phyloP scores from a whole-genome alignment of 2,113 vertebrate species.

The Bagarius yarrelli region DNA sequence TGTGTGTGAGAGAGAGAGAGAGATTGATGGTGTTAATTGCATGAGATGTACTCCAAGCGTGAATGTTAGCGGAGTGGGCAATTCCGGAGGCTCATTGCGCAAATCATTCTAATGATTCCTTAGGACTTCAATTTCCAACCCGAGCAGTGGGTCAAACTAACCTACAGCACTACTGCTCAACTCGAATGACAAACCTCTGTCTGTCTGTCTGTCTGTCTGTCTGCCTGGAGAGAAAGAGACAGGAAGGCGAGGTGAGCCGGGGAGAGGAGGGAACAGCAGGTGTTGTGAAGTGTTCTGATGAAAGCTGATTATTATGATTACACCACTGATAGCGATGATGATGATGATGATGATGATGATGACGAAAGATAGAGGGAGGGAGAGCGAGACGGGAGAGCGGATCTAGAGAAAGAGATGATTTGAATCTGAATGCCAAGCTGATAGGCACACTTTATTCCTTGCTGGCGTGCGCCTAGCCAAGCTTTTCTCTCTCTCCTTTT shows the following conservation, averaged over 20 bases:
- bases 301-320: slow-evolving; percentile 57
- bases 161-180: slow-evolving; percentile 54
- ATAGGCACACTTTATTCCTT: slow-evolving; percentile 35
- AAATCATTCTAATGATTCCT: slow-evolving; percentile 71
- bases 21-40: slow-evolving; percentile 27
- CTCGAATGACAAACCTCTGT: background rate
- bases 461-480: slow-evolving; percentile 18
- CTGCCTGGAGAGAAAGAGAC: slow-evolving; percentile 10
- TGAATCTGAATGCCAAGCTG: slow-evolving; percentile 48
- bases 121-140: slow-evolving; percentile 54
- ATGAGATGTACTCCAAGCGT: slow-evolving; percentile 27
- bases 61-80: slow-evolving; percentile 26
- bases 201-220: background rate
- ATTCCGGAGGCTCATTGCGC: slow-evolving; percentile 55
- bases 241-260: slow-evolving; percentile 30
- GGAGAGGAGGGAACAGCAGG: slow-evolving; percentile 49
- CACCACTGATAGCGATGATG: slow-evolving; percentile 53
- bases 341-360: slow-evolving; percentile 57
- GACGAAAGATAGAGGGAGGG: slow-evolving; percentile 41
- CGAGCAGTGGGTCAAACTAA: slow-evolving; percentile 67
- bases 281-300: slow-evolving; percentile 46
- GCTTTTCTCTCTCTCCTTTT: slow-evolving; percentile 3
- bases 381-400: slow-evolving; percentile 48
- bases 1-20: background rate
- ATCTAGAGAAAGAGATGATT: slow-evolving; percentile 54